Conservation (phyloP, 2,113 vertebrate genomes). For the Triplophysa tibetana region DNA sequence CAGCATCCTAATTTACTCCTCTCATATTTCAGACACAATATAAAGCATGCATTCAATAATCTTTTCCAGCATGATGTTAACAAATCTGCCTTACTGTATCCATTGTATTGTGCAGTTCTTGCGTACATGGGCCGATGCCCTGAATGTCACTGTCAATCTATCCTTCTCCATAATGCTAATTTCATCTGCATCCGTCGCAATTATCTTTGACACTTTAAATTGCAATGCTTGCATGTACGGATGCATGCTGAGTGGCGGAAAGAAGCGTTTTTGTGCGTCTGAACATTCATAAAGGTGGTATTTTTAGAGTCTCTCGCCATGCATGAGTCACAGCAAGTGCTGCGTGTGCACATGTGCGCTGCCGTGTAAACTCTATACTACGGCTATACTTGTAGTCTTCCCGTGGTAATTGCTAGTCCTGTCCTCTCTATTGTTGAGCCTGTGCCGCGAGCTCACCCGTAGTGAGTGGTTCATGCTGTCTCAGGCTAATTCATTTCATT, state of each 20-base stretch:
- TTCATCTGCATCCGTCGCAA: constrained; percentile 14
- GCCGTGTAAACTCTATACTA: not conserved
- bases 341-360: not conserved
- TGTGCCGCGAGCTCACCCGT: not conserved
- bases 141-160: not conserved
- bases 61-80: not conserved
- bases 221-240: not conserved
- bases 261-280: not conserved
- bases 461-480: constrained; percentile 24
- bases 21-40: not conserved
- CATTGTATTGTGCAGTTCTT: not conserved
- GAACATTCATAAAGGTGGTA: not conserved
- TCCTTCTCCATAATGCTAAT: constrained; percentile 11
- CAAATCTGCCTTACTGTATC: not conserved
- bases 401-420: constrained; percentile 15
- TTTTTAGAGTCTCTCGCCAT: not conserved
- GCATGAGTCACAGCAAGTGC: not conserved
- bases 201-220: constrained; percentile 35
- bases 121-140: not conserved
- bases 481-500: constrained; percentile 56
- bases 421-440: constrained; percentile 32
- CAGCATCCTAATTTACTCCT: not conserved
- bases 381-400: constrained; percentile 2
- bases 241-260: constrained; percentile 6
- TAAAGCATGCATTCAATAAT: not conserved